phyloP scores from a whole-genome alignment of 2,113 vertebrate genomes.

The Phoenicopterus ruber region DNA sequence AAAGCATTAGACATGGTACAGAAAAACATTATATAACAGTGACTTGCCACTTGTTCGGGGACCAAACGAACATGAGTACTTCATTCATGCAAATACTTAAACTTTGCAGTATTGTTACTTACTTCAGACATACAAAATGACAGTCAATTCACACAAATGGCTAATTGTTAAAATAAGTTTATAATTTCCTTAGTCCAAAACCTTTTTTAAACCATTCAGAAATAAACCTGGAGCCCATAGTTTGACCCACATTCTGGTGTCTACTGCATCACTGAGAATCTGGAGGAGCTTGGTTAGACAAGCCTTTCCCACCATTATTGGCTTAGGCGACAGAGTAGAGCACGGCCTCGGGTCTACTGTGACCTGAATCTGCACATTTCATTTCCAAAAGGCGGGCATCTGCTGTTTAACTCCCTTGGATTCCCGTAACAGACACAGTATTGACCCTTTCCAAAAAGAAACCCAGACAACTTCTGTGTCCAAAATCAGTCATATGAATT shows the following conservation, averaged over 20 bases:
- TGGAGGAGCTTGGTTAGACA: not conserved
- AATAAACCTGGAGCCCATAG: not conserved
- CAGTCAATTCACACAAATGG: not conserved
- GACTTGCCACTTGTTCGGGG: not conserved
- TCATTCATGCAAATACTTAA: not conserved
- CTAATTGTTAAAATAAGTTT: slow-evolving; percentile 2
- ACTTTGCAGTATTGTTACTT: slow-evolving; percentile 37
- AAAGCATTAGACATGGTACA: slow-evolving; percentile 54
- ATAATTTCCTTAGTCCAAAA: slow-evolving; percentile 30
- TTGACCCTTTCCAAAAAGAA: not conserved
- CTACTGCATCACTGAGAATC: not conserved
- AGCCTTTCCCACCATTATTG: rapidly evolving
- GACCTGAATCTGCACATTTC: not conserved
- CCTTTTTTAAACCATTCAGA: not conserved
- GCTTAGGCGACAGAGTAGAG: not conserved
- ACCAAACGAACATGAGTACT: not conserved
- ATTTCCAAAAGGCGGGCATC: not conserved
- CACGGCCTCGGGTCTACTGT: not conserved
- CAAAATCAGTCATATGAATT: not conserved
- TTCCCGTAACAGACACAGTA: not conserved
- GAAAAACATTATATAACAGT: slow-evolving; percentile 30
- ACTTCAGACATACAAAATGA: not conserved
- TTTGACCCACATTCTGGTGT: not conserved
- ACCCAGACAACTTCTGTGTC: not conserved
- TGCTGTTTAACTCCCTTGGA: not conserved